Evolutionary conservation across 2,113 vertebrate species (phyloP).

Genomic region (Entosphenus tridentatus): DNA sequence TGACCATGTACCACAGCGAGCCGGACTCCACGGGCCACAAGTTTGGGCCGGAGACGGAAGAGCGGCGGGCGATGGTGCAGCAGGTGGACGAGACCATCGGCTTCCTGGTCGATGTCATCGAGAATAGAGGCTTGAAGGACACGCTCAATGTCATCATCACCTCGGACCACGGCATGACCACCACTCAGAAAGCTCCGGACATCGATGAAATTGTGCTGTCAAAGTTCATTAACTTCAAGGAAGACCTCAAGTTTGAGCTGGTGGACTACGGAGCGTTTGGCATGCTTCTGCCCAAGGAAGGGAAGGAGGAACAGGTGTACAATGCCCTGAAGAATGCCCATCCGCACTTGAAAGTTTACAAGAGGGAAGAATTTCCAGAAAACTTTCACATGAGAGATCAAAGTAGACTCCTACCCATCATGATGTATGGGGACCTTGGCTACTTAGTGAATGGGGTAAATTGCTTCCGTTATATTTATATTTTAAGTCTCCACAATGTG

Average conservation of each 20-base stretch:
- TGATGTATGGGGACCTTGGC: constrained; percentile 34
- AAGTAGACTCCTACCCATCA: constrained; percentile 25
- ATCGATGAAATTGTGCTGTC: constrained; percentile 25
- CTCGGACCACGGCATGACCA: constrained; percentile 41
- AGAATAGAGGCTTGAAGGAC: constrained; percentile 16
- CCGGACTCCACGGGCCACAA: constrained; percentile 32
- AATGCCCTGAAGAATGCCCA: constrained; percentile 24
- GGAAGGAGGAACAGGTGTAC: constrained; percentile 26
- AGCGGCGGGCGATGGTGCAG: constrained; percentile 25
- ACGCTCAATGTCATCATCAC: constrained; percentile 40
- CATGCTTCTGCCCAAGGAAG: constrained; percentile 30
- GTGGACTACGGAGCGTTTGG: constrained; percentile 44
- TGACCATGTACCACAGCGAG: constrained; percentile 46
- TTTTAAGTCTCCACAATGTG: too few relatives aligned
- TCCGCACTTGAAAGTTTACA: constrained; percentile 32
- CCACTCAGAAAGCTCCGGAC: constrained; percentile 34
- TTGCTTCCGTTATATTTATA: too few relatives aligned
- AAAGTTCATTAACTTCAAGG: constrained; percentile 21
- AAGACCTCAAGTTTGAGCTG: constrained; percentile 27
- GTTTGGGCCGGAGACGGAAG: constrained; percentile 23
- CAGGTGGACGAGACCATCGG: constrained; percentile 36
- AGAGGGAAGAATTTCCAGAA: constrained; percentile 30
- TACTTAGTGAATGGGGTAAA: constrained; percentile 40
- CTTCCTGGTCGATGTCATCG: constrained; percentile 27
- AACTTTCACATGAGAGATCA: constrained; percentile 30